phyloP scores from a whole-genome alignment of 2,113 vertebrate species.

The Sarotherodon lohbergeri region DNA sequence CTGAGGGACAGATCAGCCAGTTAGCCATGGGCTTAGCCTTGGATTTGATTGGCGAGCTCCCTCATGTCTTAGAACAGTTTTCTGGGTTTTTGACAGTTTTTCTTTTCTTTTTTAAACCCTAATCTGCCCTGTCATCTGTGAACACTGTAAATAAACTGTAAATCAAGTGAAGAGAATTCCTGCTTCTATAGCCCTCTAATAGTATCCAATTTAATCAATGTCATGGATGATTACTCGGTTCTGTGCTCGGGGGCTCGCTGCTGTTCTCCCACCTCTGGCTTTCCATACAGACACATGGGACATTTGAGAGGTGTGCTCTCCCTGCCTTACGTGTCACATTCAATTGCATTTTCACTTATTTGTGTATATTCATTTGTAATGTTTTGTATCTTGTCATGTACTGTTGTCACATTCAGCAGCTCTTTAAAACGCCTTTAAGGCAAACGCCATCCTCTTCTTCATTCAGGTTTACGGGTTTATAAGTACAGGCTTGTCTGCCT shows the following conservation, averaged over 20 bases:
- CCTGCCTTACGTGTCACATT: background rate
- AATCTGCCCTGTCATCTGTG: background rate
- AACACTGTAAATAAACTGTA: background rate
- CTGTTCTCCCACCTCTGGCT: background rate
- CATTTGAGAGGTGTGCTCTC: background rate
- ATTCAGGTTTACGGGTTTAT: background rate
- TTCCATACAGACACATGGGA: background rate
- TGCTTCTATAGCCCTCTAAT: accelerated
- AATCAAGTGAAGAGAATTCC: accelerated
- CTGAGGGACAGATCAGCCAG: background rate
- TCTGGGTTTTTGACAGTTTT: background rate
- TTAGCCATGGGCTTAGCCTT: background rate
- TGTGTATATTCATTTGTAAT: background rate
- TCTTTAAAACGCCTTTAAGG: background rate
- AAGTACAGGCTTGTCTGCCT: accelerated
- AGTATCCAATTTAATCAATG: background rate
- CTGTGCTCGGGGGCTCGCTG: background rate
- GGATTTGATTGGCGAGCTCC: background rate
- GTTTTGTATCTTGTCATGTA: background rate
- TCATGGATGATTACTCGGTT: background rate
- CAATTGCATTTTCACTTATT: background rate
- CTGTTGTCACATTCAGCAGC: background rate
- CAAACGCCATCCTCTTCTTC: background rate
- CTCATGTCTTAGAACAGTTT: background rate
- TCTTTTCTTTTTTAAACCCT: background rate